These are phyloP conservation scores for Hydriomena furcata DNA, from an alignment of 2,888 invertebrate species.

Conservation along the genomic window DNA sequence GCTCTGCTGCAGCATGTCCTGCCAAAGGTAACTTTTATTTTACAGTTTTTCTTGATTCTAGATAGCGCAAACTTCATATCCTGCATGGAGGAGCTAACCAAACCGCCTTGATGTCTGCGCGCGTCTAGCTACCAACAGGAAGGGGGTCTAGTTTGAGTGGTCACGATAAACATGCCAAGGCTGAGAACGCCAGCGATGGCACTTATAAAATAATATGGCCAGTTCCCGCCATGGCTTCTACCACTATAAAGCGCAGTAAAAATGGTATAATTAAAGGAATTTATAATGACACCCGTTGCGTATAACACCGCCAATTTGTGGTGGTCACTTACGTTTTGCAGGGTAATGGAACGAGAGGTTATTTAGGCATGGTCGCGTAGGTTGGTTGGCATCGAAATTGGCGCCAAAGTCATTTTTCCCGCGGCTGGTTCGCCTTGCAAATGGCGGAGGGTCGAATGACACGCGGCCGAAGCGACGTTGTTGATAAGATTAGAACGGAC, in stretches of 20 bases:
- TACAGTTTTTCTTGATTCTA: slow-evolving; percentile 44
- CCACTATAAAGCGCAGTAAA: slow-evolving; percentile 65
- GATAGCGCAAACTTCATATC: slow-evolving; percentile 44
- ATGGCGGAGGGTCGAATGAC: slow-evolving; percentile 79
- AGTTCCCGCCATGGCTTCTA: slow-evolving; percentile 52
- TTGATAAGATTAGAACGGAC: slow-evolving; percentile 27
- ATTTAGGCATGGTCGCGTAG: slow-evolving; percentile 53
- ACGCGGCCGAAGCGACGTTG: slow-evolving; percentile 50
- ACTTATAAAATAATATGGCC: slow-evolving; percentile 58
- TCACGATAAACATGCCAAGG: slow-evolving; percentile 58
- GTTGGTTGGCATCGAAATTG: slow-evolving; percentile 71
- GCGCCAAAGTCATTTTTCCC: slow-evolving; percentile 81
- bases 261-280: slow-evolving; percentile 76
- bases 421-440: slow-evolving; percentile 80
- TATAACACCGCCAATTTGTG: slow-evolving; percentile 50
- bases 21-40: slow-evolving; percentile 77
- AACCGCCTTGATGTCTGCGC: slow-evolving; percentile 10
- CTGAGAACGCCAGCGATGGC: slow-evolving; percentile 59
- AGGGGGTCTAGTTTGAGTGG: slow-evolving; percentile 38
- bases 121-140: slow-evolving; percentile 13
- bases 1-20: slow-evolving; percentile 86
- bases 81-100: slow-evolving; percentile 26
- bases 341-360: slow-evolving; percentile 32
- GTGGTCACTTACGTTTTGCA: slow-evolving; percentile 30
- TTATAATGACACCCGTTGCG: slow-evolving; percentile 65